These are phyloP conservation scores for Alethe diademata DNA, from an alignment of 2,113 vertebrate species.

Conservation along the genomic window DNA sequence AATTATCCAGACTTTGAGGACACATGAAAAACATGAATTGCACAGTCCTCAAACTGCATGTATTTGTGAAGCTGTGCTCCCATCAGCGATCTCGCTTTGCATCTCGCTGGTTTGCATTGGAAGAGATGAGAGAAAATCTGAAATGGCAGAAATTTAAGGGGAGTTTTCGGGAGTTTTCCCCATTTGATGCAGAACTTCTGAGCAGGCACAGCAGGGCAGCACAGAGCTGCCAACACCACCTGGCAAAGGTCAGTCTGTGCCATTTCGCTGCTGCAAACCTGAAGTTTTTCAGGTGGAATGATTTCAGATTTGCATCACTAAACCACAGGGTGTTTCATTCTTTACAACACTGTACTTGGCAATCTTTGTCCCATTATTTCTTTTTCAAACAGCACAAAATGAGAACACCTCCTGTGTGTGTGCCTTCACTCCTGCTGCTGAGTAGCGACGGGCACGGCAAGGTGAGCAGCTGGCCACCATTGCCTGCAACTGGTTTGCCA, in stretches of 20 bases:
- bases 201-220: neutral
- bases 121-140: neutral
- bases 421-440: neutral
- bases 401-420: rapidly evolving
- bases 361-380: neutral
- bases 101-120: neutral
- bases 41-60: neutral
- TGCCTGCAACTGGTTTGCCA: neutral
- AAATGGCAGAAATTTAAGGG: neutral
- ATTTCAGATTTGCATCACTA: neutral
- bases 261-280: neutral
- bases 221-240: neutral
- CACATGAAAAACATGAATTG: rapidly evolving
- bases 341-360: neutral
- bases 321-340: neutral
- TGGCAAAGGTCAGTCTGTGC: neutral
- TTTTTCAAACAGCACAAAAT: neutral
- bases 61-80: neutral
- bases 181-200: neutral
- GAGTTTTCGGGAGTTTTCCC: neutral
- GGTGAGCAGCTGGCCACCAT: neutral
- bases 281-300: neutral
- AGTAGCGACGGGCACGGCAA: neutral
- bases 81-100: rapidly evolving
- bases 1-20: neutral